Conservation (phyloP, 2,113 vertebrate species). For the Pogonocichla stellata region DNA sequence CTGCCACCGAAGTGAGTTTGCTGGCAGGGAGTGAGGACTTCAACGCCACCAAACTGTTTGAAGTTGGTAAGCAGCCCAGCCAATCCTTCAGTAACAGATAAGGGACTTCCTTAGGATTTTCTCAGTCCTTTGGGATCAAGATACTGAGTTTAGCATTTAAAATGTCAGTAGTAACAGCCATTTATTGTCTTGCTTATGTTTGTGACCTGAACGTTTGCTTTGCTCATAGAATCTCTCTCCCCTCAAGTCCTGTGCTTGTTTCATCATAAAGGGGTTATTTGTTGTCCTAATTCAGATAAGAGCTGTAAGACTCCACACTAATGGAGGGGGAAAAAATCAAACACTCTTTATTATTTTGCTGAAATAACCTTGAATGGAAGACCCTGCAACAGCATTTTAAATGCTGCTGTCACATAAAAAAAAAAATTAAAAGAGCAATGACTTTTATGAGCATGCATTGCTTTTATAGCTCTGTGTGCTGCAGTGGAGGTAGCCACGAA, state of each 20-base stretch:
- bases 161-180: neutral
- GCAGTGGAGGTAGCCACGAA: neutral
- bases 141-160: neutral
- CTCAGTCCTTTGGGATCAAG: neutral
- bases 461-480: neutral
- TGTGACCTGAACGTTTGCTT: neutral
- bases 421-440: neutral
- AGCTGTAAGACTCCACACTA: neutral
- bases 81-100: neutral
- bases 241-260: neutral
- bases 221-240: neutral
- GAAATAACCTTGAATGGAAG: neutral
- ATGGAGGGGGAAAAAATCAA: neutral
- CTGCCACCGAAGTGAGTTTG: constrained; percentile 93
- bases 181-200: neutral
- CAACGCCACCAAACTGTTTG: constrained; percentile 95
- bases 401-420: neutral
- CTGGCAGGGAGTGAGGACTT: constrained; percentile 93
- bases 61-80: constrained; percentile 85
- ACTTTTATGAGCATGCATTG: neutral
- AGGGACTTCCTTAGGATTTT: neutral
- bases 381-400: neutral
- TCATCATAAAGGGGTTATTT: neutral
- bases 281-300: neutral
- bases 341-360: neutral